These are phyloP conservation scores for Helobdella robusta DNA, from an alignment of 2,888 invertebrate genomes.

Conservation along the genomic window DNA sequence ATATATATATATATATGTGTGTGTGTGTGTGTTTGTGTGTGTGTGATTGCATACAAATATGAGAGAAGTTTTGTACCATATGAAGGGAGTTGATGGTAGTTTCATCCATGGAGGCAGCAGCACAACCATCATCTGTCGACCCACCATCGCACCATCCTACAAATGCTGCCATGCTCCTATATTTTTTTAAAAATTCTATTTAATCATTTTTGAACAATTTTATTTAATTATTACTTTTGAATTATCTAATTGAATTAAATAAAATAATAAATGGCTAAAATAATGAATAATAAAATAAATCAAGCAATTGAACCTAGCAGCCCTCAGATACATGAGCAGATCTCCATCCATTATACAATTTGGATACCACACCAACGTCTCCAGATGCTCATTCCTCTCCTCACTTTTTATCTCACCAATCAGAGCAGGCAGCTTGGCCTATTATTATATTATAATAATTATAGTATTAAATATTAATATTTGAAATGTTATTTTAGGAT, in stretches of 20 bases:
- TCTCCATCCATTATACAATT: constrained; percentile 80
- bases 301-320: constrained; percentile 62
- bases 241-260: too few relatives aligned
- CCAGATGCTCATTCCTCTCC: constrained; percentile 55
- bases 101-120: constrained; percentile 90
- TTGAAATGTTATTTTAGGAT: too few relatives aligned
- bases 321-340: constrained; percentile 90
- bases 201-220: neutral
- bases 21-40: neutral
- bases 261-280: neutral
- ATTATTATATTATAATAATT: too few relatives aligned
- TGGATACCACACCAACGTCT: constrained; percentile 88
- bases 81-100: constrained; percentile 94
- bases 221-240: neutral
- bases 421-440: constrained; percentile 60
- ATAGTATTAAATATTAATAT: too few relatives aligned
- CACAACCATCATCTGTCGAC: constrained; percentile 89
- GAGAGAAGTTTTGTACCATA: constrained; percentile 65
- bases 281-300: neutral
- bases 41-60: neutral
- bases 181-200: neutral
- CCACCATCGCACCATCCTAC: constrained; percentile 98
- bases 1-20: neutral
- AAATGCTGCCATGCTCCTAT: constrained; percentile 85
- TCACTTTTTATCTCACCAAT: constrained; percentile 46